Percentiles rank a stretch among this genome's conserved stretches.
Evolutionary conservation across 1,140 invertebrate genomes (phyloP).

Genomic region (Caenorhabditis inopinata): DNA sequence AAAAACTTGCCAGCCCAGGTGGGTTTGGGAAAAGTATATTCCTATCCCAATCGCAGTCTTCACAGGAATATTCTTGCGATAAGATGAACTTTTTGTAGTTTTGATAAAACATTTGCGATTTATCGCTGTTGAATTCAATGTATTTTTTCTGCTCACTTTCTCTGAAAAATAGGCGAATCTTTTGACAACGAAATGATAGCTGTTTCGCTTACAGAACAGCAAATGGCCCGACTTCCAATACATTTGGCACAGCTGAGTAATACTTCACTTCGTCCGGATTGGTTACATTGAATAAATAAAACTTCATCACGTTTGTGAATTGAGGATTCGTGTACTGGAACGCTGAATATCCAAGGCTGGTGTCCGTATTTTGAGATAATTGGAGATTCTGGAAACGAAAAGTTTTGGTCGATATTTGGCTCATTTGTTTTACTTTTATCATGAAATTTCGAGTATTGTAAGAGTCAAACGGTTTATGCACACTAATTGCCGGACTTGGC

Average conservation of each 20-base stretch:
- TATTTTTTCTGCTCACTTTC: constrained; percentile 43
- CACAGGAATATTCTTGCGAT: constrained; percentile 22
- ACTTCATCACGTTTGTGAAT: constrained; percentile 35
- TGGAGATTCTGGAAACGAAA: constrained; percentile 7
- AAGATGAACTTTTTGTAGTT: constrained; percentile 41
- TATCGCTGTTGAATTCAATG: constrained; percentile 4
- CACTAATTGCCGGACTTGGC: no score
- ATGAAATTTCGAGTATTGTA: not conserved
- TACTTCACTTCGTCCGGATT: constrained; percentile 48
- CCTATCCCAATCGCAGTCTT: constrained; percentile 24
- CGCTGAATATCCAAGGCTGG: not conserved
- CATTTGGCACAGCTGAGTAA: constrained; percentile 28
- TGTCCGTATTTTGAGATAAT: not conserved
- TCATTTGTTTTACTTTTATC: not conserved
- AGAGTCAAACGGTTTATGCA: no score
- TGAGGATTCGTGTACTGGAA: constrained; percentile 30
- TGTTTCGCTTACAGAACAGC: constrained; percentile 30
- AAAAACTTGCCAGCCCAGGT: constrained; percentile 9
- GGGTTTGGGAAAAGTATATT: constrained; percentile 36
- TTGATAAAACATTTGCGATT: constrained; percentile 40
- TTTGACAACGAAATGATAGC: not conserved
- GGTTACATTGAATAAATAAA: constrained; percentile 50
- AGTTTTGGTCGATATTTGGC: not conserved
- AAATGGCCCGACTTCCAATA: constrained; percentile 41
- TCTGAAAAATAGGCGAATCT: not conserved